Evolutionary conservation across 2,888 invertebrate genomes (phyloP).

Genomic region (Pyrochroa serraticornis): DNA sequence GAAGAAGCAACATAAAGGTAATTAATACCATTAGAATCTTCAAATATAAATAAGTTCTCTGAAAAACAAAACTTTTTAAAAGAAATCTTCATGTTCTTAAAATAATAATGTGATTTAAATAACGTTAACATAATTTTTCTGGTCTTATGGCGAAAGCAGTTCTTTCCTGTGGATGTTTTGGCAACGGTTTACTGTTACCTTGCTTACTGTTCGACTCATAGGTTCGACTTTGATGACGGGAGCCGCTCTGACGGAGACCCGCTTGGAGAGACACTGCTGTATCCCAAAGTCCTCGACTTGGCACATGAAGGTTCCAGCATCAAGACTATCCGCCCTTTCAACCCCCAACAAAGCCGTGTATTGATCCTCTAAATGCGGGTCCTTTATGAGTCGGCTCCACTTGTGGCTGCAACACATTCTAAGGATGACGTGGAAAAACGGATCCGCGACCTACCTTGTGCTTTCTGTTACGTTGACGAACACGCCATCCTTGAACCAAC

Average conservation of each 20-base stretch:
- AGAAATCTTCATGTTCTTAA: no score
- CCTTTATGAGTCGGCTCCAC: conserved; percentile 65
- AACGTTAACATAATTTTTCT: no score
- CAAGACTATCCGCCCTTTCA: conserved; percentile 70
- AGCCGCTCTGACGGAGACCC: conserved; percentile 66
- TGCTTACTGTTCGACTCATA: conserved; percentile 72
- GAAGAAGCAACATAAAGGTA: no score
- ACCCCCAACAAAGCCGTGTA: conserved; percentile 76
- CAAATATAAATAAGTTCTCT: no score
- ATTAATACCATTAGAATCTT: no score
- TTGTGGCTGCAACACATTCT: conserved; percentile 62
- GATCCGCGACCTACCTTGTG: conserved; percentile 64
- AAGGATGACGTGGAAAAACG: not conserved
- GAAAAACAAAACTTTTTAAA: no score
- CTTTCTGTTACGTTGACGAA: conserved; percentile 76
- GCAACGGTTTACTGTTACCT: conserved; percentile 58
- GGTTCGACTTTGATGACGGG: conserved; percentile 73
- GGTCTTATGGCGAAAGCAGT: no score
- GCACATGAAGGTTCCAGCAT: conserved; percentile 82
- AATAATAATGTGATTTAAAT: no score
- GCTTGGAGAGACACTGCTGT: conserved; percentile 70
- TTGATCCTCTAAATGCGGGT: conserved; percentile 61
- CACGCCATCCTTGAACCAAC: conserved; percentile 83
- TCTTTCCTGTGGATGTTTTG: no score
- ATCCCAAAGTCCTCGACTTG: conserved; percentile 74